Evolutionary conservation across 2,797 vertebrate genomes (phyloP).

Genomic region (Erpetoichthys calabaricus): DNA sequence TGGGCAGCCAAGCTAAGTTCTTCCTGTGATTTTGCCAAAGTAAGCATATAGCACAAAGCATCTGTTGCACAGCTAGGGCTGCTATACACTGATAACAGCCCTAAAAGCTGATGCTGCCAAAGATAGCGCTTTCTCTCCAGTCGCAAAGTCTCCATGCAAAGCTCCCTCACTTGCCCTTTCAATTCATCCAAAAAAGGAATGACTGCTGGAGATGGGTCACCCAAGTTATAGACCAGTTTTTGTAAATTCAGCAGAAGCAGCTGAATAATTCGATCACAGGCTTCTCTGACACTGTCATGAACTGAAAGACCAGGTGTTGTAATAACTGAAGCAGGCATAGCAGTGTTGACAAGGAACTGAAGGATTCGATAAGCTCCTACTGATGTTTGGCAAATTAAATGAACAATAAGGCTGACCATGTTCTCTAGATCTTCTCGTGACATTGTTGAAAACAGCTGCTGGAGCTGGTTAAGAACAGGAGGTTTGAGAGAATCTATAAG

Average conservation of each 20-base stretch:
- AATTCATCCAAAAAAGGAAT: conserved; percentile 81
- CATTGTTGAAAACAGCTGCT: conserved; percentile 60
- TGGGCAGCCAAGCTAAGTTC: conserved; percentile 74
- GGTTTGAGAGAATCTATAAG: conserved; percentile 74
- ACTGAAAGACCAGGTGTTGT: conserved; percentile 63
- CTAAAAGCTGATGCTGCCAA: conserved; percentile 81
- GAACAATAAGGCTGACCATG: conserved; percentile 70
- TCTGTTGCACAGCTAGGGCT: conserved; percentile 70
- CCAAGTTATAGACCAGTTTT: conserved; percentile 71
- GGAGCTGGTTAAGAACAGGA: conserved; percentile 67
- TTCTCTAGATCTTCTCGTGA: conserved; percentile 78
- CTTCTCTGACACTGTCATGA: conserved; percentile 74
- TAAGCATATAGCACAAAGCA: conserved; percentile 69
- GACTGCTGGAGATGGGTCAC: conserved; percentile 26
- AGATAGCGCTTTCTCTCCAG: conserved; percentile 78
- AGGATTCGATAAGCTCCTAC: conserved; percentile 67
- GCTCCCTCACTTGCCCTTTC: conserved; percentile 57
- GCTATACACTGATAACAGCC: conserved; percentile 69
- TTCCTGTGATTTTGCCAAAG: conserved; percentile 65
- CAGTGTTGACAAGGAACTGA: conserved; percentile 75
- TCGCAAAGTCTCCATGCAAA: conserved; percentile 70
- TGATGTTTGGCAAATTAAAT: conserved; percentile 78
- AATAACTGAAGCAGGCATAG: conserved; percentile 79
- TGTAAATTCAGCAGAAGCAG: conserved; percentile 78
- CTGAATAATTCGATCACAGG: conserved; percentile 79